These are phyloP conservation scores for Bombylius discolor DNA, from an alignment of 2,888 invertebrate species.

Conservation along the genomic window DNA sequence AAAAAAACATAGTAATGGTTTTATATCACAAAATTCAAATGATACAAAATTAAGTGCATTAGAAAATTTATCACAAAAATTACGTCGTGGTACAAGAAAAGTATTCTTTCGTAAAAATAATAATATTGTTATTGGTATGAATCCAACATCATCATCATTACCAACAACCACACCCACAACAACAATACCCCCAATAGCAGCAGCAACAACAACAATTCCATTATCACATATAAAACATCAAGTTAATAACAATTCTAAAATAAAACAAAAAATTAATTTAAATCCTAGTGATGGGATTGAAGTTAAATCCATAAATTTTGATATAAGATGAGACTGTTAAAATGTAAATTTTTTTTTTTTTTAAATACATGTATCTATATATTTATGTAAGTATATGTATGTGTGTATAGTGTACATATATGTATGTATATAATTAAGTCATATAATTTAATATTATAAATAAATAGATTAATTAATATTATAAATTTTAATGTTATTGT, in stretches of 20 bases:
- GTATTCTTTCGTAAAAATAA: conserved; percentile 1
- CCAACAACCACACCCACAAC: not conserved
- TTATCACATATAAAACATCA: not conserved
- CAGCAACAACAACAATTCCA: too few species aligned
- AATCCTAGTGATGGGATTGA: not conserved
- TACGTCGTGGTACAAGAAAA: conserved; percentile 12
- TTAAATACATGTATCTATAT: too few species aligned
- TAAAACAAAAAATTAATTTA: not conserved
- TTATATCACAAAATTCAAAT: not conserved
- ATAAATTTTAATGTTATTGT: too few species aligned
- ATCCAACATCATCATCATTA: not conserved
- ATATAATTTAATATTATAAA: too few species aligned
- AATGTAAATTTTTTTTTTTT: too few species aligned
- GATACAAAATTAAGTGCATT: not conserved
- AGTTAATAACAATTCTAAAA: not conserved
- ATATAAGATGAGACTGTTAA: not conserved
- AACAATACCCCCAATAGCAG: not conserved
- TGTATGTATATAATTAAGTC: too few species aligned
- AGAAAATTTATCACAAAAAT: conserved; percentile 14
- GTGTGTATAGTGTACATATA: not conserved
- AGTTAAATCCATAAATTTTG: not conserved
- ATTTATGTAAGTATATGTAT: too few species aligned
- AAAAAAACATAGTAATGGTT: not conserved
- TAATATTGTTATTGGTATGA: not conserved
- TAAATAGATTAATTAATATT: too few species aligned